phyloP scores from a whole-genome alignment of 1,140 invertebrate species.

The Temnothorax longispinosus region DNA sequence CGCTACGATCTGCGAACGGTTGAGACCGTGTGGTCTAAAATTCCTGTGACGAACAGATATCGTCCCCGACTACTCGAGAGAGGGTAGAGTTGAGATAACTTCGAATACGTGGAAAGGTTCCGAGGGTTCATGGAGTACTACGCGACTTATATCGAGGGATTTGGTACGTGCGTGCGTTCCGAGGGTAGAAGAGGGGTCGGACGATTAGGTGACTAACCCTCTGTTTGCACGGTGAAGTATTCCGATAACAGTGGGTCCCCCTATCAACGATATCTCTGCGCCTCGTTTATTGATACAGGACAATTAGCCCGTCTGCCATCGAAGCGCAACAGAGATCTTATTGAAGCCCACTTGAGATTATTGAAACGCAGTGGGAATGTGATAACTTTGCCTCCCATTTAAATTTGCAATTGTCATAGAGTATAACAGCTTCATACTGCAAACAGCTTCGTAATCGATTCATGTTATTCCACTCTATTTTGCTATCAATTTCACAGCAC shows the following conservation, averaged over 20 bases:
- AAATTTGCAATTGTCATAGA: constrained; percentile 32
- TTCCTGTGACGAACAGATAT: constrained; percentile 71
- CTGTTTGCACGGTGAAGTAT: constrained; percentile 67
- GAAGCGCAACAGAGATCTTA: constrained; percentile 35
- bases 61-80: constrained; percentile 14
- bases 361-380: neutral
- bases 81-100: constrained; percentile 64
- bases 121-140: constrained; percentile 39
- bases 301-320: constrained; percentile 62
- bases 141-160: constrained; percentile 48
- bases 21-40: constrained; percentile 67
- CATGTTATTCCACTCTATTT: constrained; percentile 21
- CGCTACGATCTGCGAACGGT: neutral
- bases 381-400: constrained; percentile 12
- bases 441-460: constrained; percentile 17
- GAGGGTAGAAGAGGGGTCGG: constrained; percentile 25
- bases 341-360: constrained; percentile 26
- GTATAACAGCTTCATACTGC: neutral
- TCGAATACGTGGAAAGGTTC: constrained; percentile 62
- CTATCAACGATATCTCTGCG: constrained; percentile 45
- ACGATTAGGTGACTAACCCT: constrained; percentile 70
- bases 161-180: constrained; percentile 16
- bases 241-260: constrained; percentile 47
- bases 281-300: constrained; percentile 67
- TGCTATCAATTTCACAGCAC: constrained; percentile 9